Evolutionary conservation across 2,113 vertebrate genomes (phyloP).

Genomic region (Lutjanus erythropterus): DNA sequence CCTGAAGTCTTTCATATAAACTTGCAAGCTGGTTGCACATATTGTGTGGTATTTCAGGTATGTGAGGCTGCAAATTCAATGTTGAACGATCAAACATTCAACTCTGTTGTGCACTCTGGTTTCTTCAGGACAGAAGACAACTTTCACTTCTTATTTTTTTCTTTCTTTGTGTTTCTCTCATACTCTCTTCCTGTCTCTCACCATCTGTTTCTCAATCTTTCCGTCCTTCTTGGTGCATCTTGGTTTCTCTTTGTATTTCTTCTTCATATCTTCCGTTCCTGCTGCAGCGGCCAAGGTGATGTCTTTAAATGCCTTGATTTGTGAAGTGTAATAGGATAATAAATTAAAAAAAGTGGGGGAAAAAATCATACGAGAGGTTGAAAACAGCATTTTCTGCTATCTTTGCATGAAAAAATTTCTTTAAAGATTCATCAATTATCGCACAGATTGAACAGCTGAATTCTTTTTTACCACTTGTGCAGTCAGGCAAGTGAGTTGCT

Average conservation of each 20-base stretch:
- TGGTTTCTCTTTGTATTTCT: not conserved
- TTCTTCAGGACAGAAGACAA: not conserved
- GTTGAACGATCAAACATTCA: not conserved
- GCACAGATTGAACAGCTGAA: too few relatives aligned
- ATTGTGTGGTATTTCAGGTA: not conserved
- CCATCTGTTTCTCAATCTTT: slow-evolving; percentile 4
- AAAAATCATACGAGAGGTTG: too few relatives aligned
- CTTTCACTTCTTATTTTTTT: slow-evolving; percentile 63
- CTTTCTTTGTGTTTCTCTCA: not conserved
- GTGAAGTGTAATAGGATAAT: too few relatives aligned
- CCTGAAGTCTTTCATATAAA: not conserved
- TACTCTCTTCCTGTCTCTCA: slow-evolving; percentile 34
- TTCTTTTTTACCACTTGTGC: too few relatives aligned
- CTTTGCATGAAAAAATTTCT: too few relatives aligned
- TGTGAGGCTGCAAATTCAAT: not conserved
- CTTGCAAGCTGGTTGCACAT: not conserved
- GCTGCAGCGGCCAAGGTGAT: too few relatives aligned
- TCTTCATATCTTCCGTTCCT: not conserved
- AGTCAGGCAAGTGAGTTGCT: too few relatives aligned
- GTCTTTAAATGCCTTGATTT: too few relatives aligned
- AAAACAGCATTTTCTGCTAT: too few relatives aligned
- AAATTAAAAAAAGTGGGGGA: too few relatives aligned
- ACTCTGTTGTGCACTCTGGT: not conserved
- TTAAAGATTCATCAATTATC: too few relatives aligned
- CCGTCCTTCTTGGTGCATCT: slow-evolving; percentile 22